Evolutionary conservation across 1,140 invertebrate species (phyloP).

Genomic region (Aphaenogaster ashmeadi): DNA sequence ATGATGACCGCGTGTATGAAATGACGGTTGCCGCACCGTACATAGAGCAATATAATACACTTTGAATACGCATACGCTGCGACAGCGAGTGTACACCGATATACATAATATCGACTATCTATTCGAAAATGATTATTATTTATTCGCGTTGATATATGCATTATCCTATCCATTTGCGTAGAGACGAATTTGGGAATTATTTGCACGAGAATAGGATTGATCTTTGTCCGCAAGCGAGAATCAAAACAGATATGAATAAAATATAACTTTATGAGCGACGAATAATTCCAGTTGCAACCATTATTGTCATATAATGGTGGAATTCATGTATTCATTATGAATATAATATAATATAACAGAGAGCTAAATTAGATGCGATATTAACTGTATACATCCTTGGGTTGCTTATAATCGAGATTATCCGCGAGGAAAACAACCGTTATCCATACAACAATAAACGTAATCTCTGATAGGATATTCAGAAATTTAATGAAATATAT

Average conservation of each 20-base stretch:
- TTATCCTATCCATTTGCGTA: neutral
- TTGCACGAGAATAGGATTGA: conserved; percentile 4
- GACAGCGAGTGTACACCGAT: neutral
- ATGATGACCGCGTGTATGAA: conserved; percentile 28
- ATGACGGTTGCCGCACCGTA: neutral
- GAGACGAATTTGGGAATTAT: conserved; percentile 41
- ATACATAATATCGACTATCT: conserved; percentile 27
- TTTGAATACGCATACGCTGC: neutral
- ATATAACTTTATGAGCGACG: neutral
- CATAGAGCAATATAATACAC: neutral
- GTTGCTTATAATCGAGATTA: conserved; percentile 22
- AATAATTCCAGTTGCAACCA: neutral
- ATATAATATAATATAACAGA: conserved; percentile 22
- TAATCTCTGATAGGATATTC: neutral
- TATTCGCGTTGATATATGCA: conserved; percentile 8
- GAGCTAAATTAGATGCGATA: conserved; percentile 23
- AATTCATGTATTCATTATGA: conserved; percentile 17
- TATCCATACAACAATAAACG: neutral
- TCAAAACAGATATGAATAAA: neutral
- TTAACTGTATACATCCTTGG: neutral
- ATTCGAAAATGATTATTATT: conserved; percentile 41
- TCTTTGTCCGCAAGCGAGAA: conserved; percentile 16
- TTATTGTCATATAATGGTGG: conserved; percentile 17
- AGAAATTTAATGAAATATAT: conserved; percentile 14
- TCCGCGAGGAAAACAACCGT: conserved; percentile 7